Base-by-base conservation (phyloP, 1,140 invertebrate genomes). In the Proales similis region DNA sequence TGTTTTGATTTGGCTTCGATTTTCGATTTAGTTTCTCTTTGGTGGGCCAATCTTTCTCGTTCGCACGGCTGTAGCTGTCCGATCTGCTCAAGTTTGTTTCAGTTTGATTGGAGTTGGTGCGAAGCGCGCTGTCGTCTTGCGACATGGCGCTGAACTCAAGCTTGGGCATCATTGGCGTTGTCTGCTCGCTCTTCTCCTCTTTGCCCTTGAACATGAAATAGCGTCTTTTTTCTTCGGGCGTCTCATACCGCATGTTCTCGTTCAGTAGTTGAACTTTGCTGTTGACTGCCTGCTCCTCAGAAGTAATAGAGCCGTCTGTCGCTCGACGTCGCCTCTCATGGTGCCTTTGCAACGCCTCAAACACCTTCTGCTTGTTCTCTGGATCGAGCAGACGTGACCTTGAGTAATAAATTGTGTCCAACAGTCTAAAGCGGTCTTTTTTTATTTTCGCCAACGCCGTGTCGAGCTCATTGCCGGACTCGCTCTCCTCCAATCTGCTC, bases 401-500 rank as follows among this genome's bases (percentile, higher is more conserved):
- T 53, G 48, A 57, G 19, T 39, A 57, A 57, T 42, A 57, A 57
- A 57, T 57, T 19, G 36, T 42, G 39, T 57, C 36, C 24, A 57
- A 30, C 45, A 42, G 30, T 27, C 45, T 14, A 29, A 42, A 42
- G 11, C 32, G 39, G 30, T 57, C 22, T 42, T 38, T 53, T 2
- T 53, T 27, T 38, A 53, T n/a, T 36, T 36, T 36, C 9, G 33
- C n/a, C n/a, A n/a, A n/a, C n/a, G n/a, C n/a, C n/a, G n/a, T n/a
- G n/a, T n/a, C n/a, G n/a, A n/a, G n/a, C n/a, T n/a, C n/a, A n/a
- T n/a, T n/a, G n/a, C n/a, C n/a, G n/a, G n/a, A n/a, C n/a, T n/a
- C n/a, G n/a, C n/a, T n/a, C n/a, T n/a, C n/a, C n/a, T n/a, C n/a
- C n/a, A n/a, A n/a, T n/a, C n/a, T n/a, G n/a, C n/a, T n/a, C n/a